Conservation (phyloP, 1,140 invertebrate genomes). For the Ditylenchus dipsaci region DNA sequence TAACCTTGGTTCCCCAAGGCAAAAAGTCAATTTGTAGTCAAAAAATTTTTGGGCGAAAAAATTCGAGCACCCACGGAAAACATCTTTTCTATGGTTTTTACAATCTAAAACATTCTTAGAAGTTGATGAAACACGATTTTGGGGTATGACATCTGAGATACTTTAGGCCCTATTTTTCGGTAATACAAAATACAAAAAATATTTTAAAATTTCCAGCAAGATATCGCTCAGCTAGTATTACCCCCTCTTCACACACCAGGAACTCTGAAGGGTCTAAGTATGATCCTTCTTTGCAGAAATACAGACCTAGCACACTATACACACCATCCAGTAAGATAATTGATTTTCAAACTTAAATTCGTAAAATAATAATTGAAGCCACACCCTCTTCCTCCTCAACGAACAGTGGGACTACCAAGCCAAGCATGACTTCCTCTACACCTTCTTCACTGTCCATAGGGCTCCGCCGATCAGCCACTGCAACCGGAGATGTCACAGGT, state of each 20-base stretch:
- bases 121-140: too few relatives aligned
- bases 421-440: not conserved
- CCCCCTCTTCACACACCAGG: not conserved
- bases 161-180: too few relatives aligned
- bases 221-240: not conserved
- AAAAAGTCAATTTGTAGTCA: too few relatives aligned
- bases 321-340: not conserved
- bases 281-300: not conserved
- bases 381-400: not conserved
- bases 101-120: too few relatives aligned
- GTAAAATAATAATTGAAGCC: not conserved
- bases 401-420: not conserved
- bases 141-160: too few relatives aligned
- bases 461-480: not conserved
- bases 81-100: too few relatives aligned
- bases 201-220: not conserved
- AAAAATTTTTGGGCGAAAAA: too few relatives aligned
- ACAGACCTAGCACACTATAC: not conserved
- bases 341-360: not conserved
- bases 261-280: not conserved
- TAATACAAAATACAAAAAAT: too few relatives aligned
- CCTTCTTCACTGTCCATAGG: not conserved
- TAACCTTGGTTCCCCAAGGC: too few relatives aligned
- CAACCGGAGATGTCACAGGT: not conserved
- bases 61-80: too few relatives aligned